These are phyloP conservation scores for Euplagia quadripunctaria DNA, from an alignment of 2,888 invertebrate species.

Conservation along the genomic window DNA sequence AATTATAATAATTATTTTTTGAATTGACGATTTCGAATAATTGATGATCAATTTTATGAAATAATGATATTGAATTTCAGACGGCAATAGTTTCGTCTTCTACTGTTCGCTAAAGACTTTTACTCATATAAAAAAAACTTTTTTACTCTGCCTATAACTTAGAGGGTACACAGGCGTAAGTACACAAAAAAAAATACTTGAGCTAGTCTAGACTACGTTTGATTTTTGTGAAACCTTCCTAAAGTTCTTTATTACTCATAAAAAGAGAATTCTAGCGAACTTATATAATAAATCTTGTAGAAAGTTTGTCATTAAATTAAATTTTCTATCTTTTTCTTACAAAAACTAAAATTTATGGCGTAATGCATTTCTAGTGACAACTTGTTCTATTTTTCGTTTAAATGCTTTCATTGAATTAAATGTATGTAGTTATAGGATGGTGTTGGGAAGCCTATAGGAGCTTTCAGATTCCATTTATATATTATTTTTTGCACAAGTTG, in stretches of 20 bases:
- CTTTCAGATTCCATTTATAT: too few relatives aligned
- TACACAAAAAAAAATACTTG: background rate
- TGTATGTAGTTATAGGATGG: background rate
- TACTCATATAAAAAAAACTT: background rate
- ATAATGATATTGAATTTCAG: too few relatives aligned
- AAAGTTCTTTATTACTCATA: background rate
- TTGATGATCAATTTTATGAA: too few relatives aligned
- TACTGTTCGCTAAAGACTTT: too few relatives aligned
- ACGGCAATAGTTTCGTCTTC: too few relatives aligned
- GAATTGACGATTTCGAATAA: too few relatives aligned
- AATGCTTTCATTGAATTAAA: slow-evolving; percentile 7
- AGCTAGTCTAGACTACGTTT: background rate
- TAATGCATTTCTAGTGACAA: slow-evolving; percentile 23
- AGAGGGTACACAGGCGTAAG: background rate
- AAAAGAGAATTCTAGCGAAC: slow-evolving; percentile 12
- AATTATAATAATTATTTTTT: too few relatives aligned
- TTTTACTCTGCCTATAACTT: background rate
- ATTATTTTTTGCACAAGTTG: too few relatives aligned
- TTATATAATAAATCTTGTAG: slow-evolving; percentile 17
- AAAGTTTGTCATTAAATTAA: slow-evolving; percentile 26
- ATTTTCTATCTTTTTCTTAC: slow-evolving; percentile 21
- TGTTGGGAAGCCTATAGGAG: background rate
- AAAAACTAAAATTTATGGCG: slow-evolving; percentile 19
- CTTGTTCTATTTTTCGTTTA: slow-evolving; percentile 2
- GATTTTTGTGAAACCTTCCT: background rate